Percentiles rank a stretch among this genome's conserved stretches.
Conservation (phyloP, 2,113 vertebrate genomes). For the Bubo scandiacus region DNA sequence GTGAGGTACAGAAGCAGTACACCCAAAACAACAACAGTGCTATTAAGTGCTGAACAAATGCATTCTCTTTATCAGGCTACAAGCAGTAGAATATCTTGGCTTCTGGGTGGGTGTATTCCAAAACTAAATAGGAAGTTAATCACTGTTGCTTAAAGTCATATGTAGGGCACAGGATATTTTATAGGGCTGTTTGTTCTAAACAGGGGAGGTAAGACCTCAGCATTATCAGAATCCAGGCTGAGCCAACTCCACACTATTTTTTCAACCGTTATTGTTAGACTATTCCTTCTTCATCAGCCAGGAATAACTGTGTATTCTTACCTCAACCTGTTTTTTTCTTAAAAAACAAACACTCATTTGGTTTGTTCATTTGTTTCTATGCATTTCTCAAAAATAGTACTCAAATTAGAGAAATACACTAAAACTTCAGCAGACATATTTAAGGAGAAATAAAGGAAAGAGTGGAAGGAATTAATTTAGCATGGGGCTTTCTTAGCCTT, state of each 20-base stretch:
- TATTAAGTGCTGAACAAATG: background rate
- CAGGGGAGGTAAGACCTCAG: background rate
- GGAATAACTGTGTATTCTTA: background rate
- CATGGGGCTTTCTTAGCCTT: background rate
- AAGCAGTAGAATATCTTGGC: background rate
- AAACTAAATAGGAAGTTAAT: background rate
- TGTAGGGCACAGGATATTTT: background rate
- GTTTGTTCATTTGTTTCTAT: background rate
- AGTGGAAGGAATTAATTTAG: background rate
- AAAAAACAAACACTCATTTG: background rate
- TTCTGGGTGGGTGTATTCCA: background rate
- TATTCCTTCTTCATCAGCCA: background rate
- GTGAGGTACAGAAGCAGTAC: background rate
- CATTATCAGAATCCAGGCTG: background rate
- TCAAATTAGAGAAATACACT: background rate
- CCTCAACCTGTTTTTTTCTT: background rate
- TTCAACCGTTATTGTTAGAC: background rate
- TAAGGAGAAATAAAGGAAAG: background rate
- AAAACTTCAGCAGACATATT: background rate
- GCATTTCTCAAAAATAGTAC: background rate
- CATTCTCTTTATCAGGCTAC: background rate
- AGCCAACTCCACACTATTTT: background rate
- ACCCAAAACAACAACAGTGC: background rate
- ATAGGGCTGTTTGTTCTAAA: background rate
- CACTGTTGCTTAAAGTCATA: background rate